Evolutionary conservation across 2,797 vertebrate species (phyloP).

Genomic region (Labroides dimidiatus): DNA sequence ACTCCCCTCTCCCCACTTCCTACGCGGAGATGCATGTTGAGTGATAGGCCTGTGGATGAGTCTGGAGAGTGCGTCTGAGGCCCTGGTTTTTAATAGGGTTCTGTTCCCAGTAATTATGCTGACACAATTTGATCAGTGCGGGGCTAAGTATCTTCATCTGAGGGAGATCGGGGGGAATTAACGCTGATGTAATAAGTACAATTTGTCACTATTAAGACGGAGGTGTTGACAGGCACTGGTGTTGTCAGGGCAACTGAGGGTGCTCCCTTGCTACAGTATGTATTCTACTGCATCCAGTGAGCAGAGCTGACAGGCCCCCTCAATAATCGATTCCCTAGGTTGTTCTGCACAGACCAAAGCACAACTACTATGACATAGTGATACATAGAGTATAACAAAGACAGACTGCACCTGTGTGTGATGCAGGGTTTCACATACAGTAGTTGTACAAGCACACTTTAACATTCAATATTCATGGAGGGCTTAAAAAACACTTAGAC

Average conservation of each 20-base stretch:
- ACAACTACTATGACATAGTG: constrained; percentile 43
- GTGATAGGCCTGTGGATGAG: constrained; percentile 77
- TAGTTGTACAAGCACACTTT: constrained; percentile 8
- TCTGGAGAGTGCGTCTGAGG: constrained; percentile 83
- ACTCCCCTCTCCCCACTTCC: constrained; percentile 39
- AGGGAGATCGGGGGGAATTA: constrained; percentile 92
- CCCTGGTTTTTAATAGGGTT: constrained; percentile 90
- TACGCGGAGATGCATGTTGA: constrained; percentile 76
- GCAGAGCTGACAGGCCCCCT: constrained; percentile 69
- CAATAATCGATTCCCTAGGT: constrained; percentile 71
- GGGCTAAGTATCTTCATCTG: constrained; percentile 95
- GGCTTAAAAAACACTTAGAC: constrained; percentile 4
- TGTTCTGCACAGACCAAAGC: constrained; percentile 58
- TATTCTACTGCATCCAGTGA: constrained; percentile 67
- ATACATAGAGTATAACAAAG: constrained; percentile 48
- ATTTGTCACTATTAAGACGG: constrained; percentile 93
- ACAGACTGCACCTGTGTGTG: constrained; percentile 43
- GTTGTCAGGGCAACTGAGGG: constrained; percentile 87
- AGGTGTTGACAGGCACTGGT: constrained; percentile 89
- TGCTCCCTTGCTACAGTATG: constrained; percentile 73
- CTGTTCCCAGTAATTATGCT: constrained; percentile 94
- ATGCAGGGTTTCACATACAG: constrained; percentile 12
- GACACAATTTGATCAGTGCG: constrained; percentile 92
- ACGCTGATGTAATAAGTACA: constrained; percentile 95
- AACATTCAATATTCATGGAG: constrained; percentile 14